phyloP scores from a whole-genome alignment of 2,797 vertebrate species.

The Sebastes matsubarae region DNA sequence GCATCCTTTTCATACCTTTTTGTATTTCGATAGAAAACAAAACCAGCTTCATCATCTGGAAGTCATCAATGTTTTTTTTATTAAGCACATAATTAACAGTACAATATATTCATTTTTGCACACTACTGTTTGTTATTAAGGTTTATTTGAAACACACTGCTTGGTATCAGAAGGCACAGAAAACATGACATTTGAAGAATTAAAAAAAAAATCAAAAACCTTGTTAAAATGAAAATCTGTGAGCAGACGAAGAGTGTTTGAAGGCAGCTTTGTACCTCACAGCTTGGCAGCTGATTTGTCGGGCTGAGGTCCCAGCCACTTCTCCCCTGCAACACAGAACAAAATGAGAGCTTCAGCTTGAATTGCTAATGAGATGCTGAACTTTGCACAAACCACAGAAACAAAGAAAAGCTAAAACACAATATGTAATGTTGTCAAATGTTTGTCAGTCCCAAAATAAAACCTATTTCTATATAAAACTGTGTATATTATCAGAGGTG shows the following conservation, averaged over 20 bases:
- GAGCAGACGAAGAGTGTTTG: background rate
- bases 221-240: background rate
- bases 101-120: background rate
- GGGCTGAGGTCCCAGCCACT: conserved; percentile 91
- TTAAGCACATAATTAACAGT: background rate
- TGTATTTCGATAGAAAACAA: background rate
- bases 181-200: background rate
- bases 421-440: background rate
- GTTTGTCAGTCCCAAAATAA: background rate
- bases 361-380: background rate
- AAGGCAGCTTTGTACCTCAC: conserved; percentile 42
- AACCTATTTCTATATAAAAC: background rate
- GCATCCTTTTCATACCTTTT: background rate
- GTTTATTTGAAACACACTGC: background rate
- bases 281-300: conserved; percentile 60
- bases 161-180: conserved; percentile 6
- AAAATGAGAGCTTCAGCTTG: background rate
- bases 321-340: conserved; percentile 86
- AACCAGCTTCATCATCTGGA: background rate
- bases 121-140: background rate
- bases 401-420: background rate
- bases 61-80: background rate
- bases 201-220: background rate
- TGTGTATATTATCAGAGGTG: background rate
- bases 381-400: background rate